A percentile compares a stretch with the other conserved stretches of the same genome.
Evolutionary conservation across 2,797 vertebrate genomes (phyloP).

Genomic region (Girardinus metallicus): DNA sequence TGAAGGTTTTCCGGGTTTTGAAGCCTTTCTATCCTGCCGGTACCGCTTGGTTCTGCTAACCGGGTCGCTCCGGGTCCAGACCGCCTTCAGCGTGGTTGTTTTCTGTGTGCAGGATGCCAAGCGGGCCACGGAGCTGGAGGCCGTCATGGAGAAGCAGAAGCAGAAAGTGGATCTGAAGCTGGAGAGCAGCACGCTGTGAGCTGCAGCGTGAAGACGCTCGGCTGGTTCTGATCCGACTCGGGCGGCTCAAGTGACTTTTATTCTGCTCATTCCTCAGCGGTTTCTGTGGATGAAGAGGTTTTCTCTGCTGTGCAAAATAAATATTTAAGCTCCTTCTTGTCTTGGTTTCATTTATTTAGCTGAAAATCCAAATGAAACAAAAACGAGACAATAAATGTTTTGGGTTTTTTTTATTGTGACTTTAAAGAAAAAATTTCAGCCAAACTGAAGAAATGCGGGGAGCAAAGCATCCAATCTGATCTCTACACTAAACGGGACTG

Average conservation of each 20-base stretch:
- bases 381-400: constrained; percentile 27
- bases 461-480: constrained; percentile 56
- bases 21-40: no score
- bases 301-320: constrained; percentile 9
- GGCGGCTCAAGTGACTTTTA: background rate
- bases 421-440: constrained; percentile 68
- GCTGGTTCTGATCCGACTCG: constrained; percentile 15
- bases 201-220: background rate
- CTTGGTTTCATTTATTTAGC: background rate
- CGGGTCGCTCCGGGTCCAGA: background rate
- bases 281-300: background rate
- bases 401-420: constrained; percentile 48
- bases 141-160: constrained; percentile 91
- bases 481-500: constrained; percentile 28
- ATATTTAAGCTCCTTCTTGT: constrained; percentile 12
- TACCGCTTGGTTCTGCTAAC: no score
- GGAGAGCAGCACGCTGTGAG: constrained; percentile 80
- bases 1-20: background rate
- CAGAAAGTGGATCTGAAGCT: constrained; percentile 85
- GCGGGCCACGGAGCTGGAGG: constrained; percentile 84
- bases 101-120: constrained; percentile 78
- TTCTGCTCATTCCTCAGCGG: background rate
- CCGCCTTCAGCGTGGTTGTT: background rate
- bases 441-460: constrained; percentile 63
- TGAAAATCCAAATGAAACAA: background rate